Evolutionary conservation across 2,888 invertebrate genomes (phyloP).

Genomic region (Hecatera dysodea): DNA sequence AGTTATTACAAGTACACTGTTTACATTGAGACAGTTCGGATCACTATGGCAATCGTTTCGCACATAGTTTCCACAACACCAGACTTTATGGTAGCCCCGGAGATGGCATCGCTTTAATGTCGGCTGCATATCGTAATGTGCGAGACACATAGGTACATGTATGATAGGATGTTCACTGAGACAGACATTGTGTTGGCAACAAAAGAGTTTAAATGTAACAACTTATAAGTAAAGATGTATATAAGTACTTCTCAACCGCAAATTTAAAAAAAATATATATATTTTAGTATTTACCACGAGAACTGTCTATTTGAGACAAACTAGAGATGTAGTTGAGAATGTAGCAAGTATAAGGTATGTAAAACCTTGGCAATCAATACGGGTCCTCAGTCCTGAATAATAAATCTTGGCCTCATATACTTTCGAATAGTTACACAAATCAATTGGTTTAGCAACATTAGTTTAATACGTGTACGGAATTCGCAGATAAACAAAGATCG

Average conservation of each 20-base stretch:
- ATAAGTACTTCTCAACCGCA: too few species aligned
- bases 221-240: neutral
- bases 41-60: slow-evolving; percentile 33
- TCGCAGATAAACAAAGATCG: neutral
- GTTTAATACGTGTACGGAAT: neutral
- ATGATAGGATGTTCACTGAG: neutral
- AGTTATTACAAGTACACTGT: slow-evolving; percentile 39
- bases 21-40: slow-evolving; percentile 37
- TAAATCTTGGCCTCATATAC: neutral
- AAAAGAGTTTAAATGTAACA: neutral
- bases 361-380: too few species aligned
- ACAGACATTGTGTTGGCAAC: slow-evolving; percentile 25
- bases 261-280: too few species aligned
- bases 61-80: slow-evolving; percentile 83
- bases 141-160: slow-evolving; percentile 20
- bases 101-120: slow-evolving; percentile 70
- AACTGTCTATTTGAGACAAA: too few species aligned
- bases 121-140: slow-evolving; percentile 59
- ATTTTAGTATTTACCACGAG: too few species aligned
- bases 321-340: too few species aligned
- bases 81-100: slow-evolving; percentile 80
- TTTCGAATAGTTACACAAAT: slow-evolving; percentile 27
- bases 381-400: neutral
- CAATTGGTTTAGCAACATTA: slow-evolving; percentile 28
- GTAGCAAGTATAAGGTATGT: too few species aligned